Conservation (phyloP, 2,888 invertebrate species). For the Erpobdella octoculata region DNA sequence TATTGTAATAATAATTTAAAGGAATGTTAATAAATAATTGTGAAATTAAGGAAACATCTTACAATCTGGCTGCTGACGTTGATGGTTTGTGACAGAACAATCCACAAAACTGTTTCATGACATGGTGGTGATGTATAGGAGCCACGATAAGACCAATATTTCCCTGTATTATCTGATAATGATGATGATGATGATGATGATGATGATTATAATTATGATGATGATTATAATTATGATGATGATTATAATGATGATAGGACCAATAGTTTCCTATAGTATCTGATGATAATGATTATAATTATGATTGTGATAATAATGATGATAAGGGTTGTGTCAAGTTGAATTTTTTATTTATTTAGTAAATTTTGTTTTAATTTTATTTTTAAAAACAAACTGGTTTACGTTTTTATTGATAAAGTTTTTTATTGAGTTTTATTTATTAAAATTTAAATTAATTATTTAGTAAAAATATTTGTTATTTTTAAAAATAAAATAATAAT, state of each 20-base stretch:
- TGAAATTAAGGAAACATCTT: not conserved
- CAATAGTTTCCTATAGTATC: not conserved
- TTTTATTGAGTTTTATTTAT: too few species aligned
- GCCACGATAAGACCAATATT: slow-evolving; percentile 29
- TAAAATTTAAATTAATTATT: too few species aligned
- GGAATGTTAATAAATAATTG: not conserved
- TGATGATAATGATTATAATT: not conserved
- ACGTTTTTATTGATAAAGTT: too few species aligned
- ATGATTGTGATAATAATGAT: not conserved
- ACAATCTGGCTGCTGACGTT: slow-evolving; percentile 25
- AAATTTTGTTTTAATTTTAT: too few species aligned
- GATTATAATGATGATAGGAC: not conserved
- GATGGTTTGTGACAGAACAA: slow-evolving; percentile 26
- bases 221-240: not conserved
- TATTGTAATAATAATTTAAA: not conserved
- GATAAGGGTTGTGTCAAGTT: not conserved
- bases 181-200: not conserved
- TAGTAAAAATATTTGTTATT: too few species aligned
- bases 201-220: not conserved
- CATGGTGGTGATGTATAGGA: slow-evolving; percentile 30
- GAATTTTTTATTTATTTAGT: too few species aligned
- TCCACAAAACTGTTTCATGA: slow-evolving; percentile 30
- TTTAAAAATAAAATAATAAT: too few species aligned
- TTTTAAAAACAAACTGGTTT: too few species aligned
- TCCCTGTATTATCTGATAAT: slow-evolving; percentile 23